These are phyloP conservation scores for cattle (Bos taurus) DNA, from an alignment of 2,113 vertebrate species.

Conservation along the genomic window ARS-UCD2.0 NC_037333.1:72564001-72564500, in stretches of 20 bases:
- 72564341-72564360: background rate
- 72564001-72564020: background rate
- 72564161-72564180: background rate
- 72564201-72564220: background rate
- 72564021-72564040: background rate
- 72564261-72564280: background rate
- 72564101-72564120: background rate
- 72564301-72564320: accelerated
- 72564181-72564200: background rate
- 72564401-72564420: background rate
- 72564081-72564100: background rate
- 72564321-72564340: background rate
- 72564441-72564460: background rate
- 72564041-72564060: background rate
- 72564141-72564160: background rate
- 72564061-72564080: background rate
- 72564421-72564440: background rate
- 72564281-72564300: background rate
- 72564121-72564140: background rate
- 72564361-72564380: background rate
- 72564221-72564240: background rate
- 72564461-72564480: background rate
- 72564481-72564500: background rate
- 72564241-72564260: background rate
- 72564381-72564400: background rate